Evolutionary conservation across 1,140 invertebrate genomes (phyloP).

Genomic region (Drosophila murphyi): DNA sequence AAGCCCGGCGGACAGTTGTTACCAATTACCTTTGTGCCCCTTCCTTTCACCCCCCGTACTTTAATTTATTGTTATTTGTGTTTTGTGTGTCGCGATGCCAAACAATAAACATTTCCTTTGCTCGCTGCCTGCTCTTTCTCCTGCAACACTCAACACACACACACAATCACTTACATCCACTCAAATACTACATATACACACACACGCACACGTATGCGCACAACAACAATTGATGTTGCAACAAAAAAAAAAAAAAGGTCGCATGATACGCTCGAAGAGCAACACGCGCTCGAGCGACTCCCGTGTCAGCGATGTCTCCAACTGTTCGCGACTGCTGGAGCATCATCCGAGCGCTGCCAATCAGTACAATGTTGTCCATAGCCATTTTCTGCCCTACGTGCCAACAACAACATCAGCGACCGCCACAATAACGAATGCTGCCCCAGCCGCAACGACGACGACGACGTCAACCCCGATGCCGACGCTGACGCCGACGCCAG

Average conservation of each 20-base stretch:
- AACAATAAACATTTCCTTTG: slow-evolving; percentile 41
- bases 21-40: slow-evolving; percentile 61
- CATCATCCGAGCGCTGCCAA: slow-evolving; percentile 78
- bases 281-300: slow-evolving; percentile 83
- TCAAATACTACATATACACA: not conserved
- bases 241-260: slow-evolving; percentile 55
- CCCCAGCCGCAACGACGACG: slow-evolving; percentile 47
- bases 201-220: slow-evolving; percentile 2
- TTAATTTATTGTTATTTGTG: slow-evolving; percentile 65
- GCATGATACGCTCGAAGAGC: slow-evolving; percentile 83
- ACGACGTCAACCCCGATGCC: slow-evolving; percentile 24
- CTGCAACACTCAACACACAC: slow-evolving; percentile 8
- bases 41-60: slow-evolving; percentile 3
- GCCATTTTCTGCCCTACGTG: slow-evolving; percentile 75
- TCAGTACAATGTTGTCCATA: slow-evolving; percentile 71
- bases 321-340: slow-evolving; percentile 80
- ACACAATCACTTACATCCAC: not conserved
- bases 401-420: slow-evolving; percentile 63
- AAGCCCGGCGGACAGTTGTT: slow-evolving; percentile 60
- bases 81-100: slow-evolving; percentile 50
- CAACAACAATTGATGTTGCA: not conserved
- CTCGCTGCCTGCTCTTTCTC: slow-evolving; percentile 26
- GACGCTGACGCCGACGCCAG: slow-evolving; percentile 32
- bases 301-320: slow-evolving; percentile 81
- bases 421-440: slow-evolving; percentile 59